Evolutionary conservation across 2,797 vertebrate genomes (phyloP).

Genomic region (Taeniopygia guttata): DNA sequence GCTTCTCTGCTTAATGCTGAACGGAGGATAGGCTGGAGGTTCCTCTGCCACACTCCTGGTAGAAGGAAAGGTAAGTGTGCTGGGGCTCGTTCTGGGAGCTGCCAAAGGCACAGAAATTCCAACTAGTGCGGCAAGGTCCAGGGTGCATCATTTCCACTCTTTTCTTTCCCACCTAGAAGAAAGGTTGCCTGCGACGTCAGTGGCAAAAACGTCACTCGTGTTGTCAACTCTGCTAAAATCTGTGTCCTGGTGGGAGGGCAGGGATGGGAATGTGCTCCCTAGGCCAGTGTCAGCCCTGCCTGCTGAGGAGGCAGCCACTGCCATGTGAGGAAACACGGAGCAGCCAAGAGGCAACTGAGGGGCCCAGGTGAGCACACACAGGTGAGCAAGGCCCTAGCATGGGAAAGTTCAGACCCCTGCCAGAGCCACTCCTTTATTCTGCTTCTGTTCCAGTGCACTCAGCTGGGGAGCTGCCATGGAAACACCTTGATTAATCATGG

Average conservation of each 20-base stretch:
- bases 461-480: conserved; percentile 22
- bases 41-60: rapidly evolving
- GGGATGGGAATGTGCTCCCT: background rate
- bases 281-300: background rate
- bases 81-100: background rate
- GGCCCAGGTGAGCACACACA: background rate
- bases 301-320: background rate
- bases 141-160: background rate
- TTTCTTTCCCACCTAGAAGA: background rate
- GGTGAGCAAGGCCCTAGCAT: rapidly evolving
- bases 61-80: rapidly evolving
- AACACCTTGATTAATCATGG: background rate
- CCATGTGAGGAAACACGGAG: background rate
- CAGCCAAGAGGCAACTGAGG: background rate
- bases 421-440: background rate
- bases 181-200: background rate
- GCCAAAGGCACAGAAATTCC: background rate
- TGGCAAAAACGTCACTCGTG: rapidly evolving
- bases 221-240: background rate
- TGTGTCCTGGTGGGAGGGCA: background rate
- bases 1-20: background rate
- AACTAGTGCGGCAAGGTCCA: background rate
- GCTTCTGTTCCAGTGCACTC: background rate
- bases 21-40: rapidly evolving
- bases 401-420: background rate